These are phyloP conservation scores for Drosophila grimshawi DNA, from an alignment of 1,140 invertebrate genomes.

Conservation along the genomic window DNA sequence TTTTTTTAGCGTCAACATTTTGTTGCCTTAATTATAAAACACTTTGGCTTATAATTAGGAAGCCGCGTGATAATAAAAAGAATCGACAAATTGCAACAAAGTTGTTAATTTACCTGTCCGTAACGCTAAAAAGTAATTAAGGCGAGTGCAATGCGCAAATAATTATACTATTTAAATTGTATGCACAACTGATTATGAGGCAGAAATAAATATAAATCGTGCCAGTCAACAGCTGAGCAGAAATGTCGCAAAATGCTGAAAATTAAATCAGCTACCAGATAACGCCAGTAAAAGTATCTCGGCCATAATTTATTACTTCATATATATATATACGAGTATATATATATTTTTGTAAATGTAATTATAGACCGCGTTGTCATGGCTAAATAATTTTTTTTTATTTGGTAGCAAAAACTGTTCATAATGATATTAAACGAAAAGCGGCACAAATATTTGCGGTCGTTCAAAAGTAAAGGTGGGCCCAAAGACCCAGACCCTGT, in stretches of 20 bases:
- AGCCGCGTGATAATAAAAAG: slow-evolving; percentile 62
- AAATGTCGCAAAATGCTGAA: slow-evolving; percentile 53
- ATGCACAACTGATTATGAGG: slow-evolving; percentile 53
- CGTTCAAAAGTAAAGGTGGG: background rate
- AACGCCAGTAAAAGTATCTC: slow-evolving; percentile 19
- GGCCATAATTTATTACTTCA: slow-evolving; percentile 33
- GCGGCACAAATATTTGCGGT: slow-evolving; percentile 53
- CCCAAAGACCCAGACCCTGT: slow-evolving; percentile 2
- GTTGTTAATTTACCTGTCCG: slow-evolving; percentile 67
- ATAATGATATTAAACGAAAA: slow-evolving; percentile 51
- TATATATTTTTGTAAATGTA: slow-evolving; percentile 6
- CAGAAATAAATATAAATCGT: slow-evolving; percentile 34
- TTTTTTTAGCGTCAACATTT: slow-evolving; percentile 21
- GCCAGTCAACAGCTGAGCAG: slow-evolving; percentile 11
- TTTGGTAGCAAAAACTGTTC: slow-evolving; percentile 19
- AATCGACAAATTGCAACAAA: slow-evolving; percentile 46
- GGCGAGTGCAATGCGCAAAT: slow-evolving; percentile 40
- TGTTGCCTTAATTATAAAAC: slow-evolving; percentile 62
- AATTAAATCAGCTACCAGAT: slow-evolving; percentile 48
- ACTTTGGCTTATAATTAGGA: slow-evolving; percentile 68
- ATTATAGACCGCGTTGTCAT: slow-evolving; percentile 54
- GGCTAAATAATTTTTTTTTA: slow-evolving; percentile 48
- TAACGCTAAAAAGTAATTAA: slow-evolving; percentile 40
- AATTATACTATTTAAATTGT: slow-evolving; percentile 55
- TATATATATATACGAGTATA: slow-evolving; percentile 7